Evolutionary conservation across 2,888 invertebrate genomes (phyloP).

Genomic region (Napeogenes inachia): DNA sequence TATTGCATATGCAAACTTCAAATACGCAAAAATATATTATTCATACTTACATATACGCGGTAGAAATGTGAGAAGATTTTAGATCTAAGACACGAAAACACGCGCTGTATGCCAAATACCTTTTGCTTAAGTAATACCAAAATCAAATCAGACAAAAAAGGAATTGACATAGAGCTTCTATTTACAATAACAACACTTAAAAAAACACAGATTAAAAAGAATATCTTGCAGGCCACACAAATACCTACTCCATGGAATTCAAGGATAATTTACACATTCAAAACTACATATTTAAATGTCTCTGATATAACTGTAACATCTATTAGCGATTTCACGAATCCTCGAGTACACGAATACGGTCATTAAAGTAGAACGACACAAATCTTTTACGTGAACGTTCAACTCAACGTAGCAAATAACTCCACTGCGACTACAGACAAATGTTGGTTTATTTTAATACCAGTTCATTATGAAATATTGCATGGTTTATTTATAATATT

Average conservation of each 20-base stretch:
- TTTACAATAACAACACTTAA: too few relatives aligned
- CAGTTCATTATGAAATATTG: too few relatives aligned
- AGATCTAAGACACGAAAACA: background rate
- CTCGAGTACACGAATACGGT: background rate
- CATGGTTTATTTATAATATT: too few relatives aligned
- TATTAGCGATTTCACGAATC: constrained; percentile 1
- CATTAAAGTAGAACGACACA: background rate
- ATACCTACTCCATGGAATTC: too few relatives aligned
- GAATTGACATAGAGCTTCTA: too few relatives aligned
- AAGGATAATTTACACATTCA: too few relatives aligned
- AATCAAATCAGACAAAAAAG: too few relatives aligned
- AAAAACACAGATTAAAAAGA: too few relatives aligned
- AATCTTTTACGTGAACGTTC: constrained; percentile 4
- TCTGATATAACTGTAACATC: background rate
- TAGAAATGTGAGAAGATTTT: background rate
- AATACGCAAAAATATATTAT: constrained; percentile 13
- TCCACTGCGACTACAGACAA: background rate
- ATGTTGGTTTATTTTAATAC: background rate
- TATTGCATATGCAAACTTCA: constrained; percentile 20
- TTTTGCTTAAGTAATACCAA: too few relatives aligned
- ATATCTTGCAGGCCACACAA: too few relatives aligned
- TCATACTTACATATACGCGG: constrained; percentile 2
- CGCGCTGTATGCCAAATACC: too few relatives aligned
- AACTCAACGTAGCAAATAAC: background rate
- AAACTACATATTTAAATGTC: too few relatives aligned